Base-by-base conservation (phyloP, 2,888 invertebrate species). In the Celastrina argiolus region DNA sequence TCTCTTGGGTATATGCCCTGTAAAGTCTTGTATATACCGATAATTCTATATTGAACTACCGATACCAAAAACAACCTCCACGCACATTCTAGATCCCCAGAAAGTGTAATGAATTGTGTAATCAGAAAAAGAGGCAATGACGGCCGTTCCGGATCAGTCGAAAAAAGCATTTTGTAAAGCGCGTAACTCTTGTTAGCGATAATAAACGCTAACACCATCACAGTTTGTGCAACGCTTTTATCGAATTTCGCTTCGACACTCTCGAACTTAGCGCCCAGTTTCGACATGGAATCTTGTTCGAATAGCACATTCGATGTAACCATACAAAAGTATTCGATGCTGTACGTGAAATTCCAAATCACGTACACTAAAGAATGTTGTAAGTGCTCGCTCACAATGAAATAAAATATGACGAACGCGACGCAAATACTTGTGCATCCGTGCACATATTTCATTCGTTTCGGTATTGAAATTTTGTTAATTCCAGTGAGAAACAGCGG, bases 271-370 rank as follows among this genome's bases (percentile, higher is more conserved):
- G 22, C 12, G 18, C 22, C 22, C 22, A 51, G 8, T 2, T 51
- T 51, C 12, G 51, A 51, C 22, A 51, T 8, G 12, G 8, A 22
- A 51, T 51, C 51, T 22, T 22, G 51, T 51, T 18, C n/a, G 16
- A 8, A 31, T n/a, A 16, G 1, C 6, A 58, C 34, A 34, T 58
- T 58, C 7, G 8, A 34, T 34, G 16, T 16, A n/a, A 58, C 58
- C n/a, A 31, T 31, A 34, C n/a, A 58, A 8, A 34, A 16, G 8
- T 58, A 58, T 34, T 58, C 58, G 1, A 31, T 34, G n/a, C 58
- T 58, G 16, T 58, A 58, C 16, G 58, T 16, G 7, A 58, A 58
- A 16, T 58, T 58, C 58, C 58, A 58, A 31, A 58, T n/a, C 1
- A 58, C 2, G 10, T 0, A 16, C 34, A 16, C 8, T 8, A 12